Base-by-base conservation (phyloP, 2,797 vertebrate genomes). In the Sparidentex hasta region DNA sequence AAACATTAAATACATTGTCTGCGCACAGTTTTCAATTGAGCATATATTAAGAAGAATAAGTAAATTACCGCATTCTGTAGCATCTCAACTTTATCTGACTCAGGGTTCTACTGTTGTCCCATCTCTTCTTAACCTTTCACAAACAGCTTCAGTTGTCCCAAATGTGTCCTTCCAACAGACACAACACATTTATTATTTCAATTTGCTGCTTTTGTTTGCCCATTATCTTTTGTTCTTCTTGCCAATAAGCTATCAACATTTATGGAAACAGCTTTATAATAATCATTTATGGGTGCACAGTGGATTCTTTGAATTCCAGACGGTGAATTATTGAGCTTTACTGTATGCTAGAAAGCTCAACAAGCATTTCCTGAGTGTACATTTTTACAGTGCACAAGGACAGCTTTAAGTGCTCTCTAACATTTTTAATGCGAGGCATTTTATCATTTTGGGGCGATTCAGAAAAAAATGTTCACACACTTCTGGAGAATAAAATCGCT, bases 371-470 rank as follows among this genome's bases (percentile, higher is more conserved):
- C 38, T 43, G 44, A 38, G 62, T 68, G 68, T 68, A 18, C 1
- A 27, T 57, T 67, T 71, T 83, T 75, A 72, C 66, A 61, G 65
- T 11, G 2, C 58, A 74, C 55, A 64, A 64, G 23, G 5, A 74
- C 51, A 64, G 66, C 25, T 79, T 75, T 75, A 71, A 76, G 72
- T 73, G 33, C 52, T 62, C 13, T 43, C 8, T 46, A 54, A 51
- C 62, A 69, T 38, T 81, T 79, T 65, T 74, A 70, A 78, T 64
- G 54, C 43, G 51, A 70, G 25, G 2, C 38, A 33, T 71, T 88
- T 74, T 70, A 74, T 86, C 57, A 80, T 82, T 57, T 58, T 47
- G n/a, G 44, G 25, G 25, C 52, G 33, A 46, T 43, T 56, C 16
- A 83, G 48, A 78, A 48, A 82, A 47, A 82, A 52, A 59, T 11